Evolutionary conservation across 2,113 vertebrate genomes (phyloP).

Genomic region (Tor tambroides): DNA sequence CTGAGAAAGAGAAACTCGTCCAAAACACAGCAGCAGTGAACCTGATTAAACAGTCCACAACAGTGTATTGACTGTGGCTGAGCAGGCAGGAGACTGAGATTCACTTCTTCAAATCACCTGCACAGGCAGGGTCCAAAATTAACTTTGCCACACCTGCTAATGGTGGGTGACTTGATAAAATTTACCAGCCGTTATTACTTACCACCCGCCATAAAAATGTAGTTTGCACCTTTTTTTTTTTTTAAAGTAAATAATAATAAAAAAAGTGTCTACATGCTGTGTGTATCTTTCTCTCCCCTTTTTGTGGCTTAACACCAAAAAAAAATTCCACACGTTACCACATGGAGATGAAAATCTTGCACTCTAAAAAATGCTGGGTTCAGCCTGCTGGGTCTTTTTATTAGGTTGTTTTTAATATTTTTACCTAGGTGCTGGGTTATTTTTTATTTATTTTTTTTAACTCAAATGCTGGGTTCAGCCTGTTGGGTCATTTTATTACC

Average conservation of each 20-base stretch:
- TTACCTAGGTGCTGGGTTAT: no score
- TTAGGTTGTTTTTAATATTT: no score
- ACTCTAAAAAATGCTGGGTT: no score
- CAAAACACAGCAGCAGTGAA: constrained; percentile 8
- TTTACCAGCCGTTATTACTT: not conserved
- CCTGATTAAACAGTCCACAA: not conserved
- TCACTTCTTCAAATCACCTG: not conserved
- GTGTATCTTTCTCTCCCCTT: not conserved
- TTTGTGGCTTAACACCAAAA: not conserved
- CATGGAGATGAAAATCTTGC: not conserved
- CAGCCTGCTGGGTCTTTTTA: no score
- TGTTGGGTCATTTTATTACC: no score
- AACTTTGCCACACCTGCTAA: not conserved
- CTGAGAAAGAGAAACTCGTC: not conserved
- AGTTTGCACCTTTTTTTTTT: not conserved
- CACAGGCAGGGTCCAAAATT: not conserved
- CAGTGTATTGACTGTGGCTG: constrained; percentile 4
- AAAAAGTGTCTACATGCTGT: not conserved
- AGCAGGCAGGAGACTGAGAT: not conserved
- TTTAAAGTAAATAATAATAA: not conserved
- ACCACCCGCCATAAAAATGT: not conserved
- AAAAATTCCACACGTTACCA: not conserved
- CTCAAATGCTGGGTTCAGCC: no score
- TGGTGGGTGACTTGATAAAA: not conserved
- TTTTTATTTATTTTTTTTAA: no score